These are phyloP conservation scores for Drosophila takahashii DNA, from an alignment of 1,140 invertebrate genomes.

Conservation along the genomic window DNA sequence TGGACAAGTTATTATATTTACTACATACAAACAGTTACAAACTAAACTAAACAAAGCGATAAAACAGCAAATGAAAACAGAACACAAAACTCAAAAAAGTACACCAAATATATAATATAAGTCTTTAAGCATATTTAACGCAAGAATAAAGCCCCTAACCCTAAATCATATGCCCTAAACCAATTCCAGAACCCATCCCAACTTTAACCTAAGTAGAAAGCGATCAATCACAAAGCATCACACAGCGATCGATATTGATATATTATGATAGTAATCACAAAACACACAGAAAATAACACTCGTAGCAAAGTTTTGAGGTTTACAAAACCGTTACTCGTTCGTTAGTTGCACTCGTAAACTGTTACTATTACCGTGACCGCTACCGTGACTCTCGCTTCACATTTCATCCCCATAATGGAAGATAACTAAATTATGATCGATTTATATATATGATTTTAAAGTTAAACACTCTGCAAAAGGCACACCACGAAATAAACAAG, in stretches of 20 bases:
- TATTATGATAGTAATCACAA: slow-evolving; percentile 39
- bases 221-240: slow-evolving; percentile 49
- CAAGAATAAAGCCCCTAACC: slow-evolving; percentile 31
- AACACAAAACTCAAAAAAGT: slow-evolving; percentile 55
- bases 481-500: slow-evolving; percentile 9
- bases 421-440: slow-evolving; percentile 39
- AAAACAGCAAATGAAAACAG: slow-evolving; percentile 42
- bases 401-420: slow-evolving; percentile 37
- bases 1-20: slow-evolving; percentile 44
- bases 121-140: slow-evolving; percentile 55
- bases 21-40: slow-evolving; percentile 47
- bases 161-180: slow-evolving; percentile 17
- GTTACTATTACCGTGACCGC: slow-evolving; percentile 47
- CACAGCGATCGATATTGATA: slow-evolving; percentile 37
- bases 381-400: slow-evolving; percentile 48
- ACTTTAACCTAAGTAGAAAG: slow-evolving; percentile 38
- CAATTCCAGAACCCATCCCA: slow-evolving; percentile 34
- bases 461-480: slow-evolving; percentile 16
- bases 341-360: slow-evolving; percentile 48
- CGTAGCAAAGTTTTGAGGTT: slow-evolving; percentile 52
- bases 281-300: slow-evolving; percentile 10
- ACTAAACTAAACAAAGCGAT: slow-evolving; percentile 48
- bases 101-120: slow-evolving; percentile 56
- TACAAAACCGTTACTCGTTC: slow-evolving; percentile 52
- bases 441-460: slow-evolving; percentile 31